Base-by-base conservation (phyloP, 2,797 vertebrate species). In the Chrosomus eos region DNA sequence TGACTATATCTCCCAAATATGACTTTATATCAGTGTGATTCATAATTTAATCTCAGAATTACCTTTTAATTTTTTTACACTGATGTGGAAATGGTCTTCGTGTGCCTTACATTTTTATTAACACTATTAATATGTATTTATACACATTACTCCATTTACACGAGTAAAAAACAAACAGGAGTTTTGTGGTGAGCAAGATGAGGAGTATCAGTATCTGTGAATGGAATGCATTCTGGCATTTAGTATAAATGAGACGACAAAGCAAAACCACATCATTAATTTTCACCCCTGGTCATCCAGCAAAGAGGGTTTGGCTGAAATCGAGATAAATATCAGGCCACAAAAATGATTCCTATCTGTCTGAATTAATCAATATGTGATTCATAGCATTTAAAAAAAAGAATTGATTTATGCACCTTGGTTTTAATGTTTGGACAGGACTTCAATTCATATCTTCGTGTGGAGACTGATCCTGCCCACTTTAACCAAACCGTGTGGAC, bases 381-480 rank as follows among this genome's bases (percentile, higher is more conserved):
- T 66, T 6, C 36, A 77, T 18, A 8, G n/a, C 40, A 64, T 14
- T 45, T 31, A 45, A 45, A 78, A 64, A 79, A 2, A 4, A 48
- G 26, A 66, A 23, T 13, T 67, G 21, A 80, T 62, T 60, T 0
- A 77, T 77, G 75, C 8, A 10, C 23, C n/a, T 40, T 62, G 55
- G 36, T 58, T 74, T 33, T 72, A 72, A 74, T 53, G 26, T 74
- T 53, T 51, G 45, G 19, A 38, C 55, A 78, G 4, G 48, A 75
- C 31, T 36, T 36, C 3, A 75, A n/a, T 43, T 19, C 6, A 13
- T n/a, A 3, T 33, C 26, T 73, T 16, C 1, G 3, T 2, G 4
- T 36, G 11, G 11, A 55, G 11, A 36, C 7, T n/a, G 31, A 55
- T 55, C 5, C 19, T 55, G 28, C 73, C 51, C 31, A 36, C 6